phyloP scores from a whole-genome alignment of 1,140 invertebrate species.

The Drosophila oshimai region DNA sequence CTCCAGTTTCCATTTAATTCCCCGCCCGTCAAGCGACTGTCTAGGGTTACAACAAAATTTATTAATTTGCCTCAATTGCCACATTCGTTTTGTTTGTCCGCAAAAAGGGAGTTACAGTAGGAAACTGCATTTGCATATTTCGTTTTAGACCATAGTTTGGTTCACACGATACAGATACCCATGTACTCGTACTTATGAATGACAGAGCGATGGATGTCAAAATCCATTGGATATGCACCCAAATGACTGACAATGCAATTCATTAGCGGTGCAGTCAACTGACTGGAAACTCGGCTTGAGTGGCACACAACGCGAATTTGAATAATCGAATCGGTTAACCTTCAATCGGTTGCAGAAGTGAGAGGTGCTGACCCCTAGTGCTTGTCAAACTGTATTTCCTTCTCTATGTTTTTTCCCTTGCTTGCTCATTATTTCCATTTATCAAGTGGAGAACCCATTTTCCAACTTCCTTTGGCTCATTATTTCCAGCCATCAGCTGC shows the following conservation, averaged over 20 bases:
- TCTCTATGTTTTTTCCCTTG: neutral
- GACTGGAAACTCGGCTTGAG: constrained; percentile 45
- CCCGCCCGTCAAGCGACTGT: neutral
- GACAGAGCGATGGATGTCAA: constrained; percentile 45
- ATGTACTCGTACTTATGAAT: constrained; percentile 1
- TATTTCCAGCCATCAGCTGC: constrained; percentile 35
- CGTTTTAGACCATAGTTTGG: constrained; percentile 22
- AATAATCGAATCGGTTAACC: constrained; percentile 41
- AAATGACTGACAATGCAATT: constrained; percentile 70
- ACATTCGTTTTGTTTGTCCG: constrained; percentile 46
- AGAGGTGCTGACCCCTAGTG: neutral
- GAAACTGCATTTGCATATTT: constrained; percentile 50
- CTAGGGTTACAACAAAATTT: constrained; percentile 61
- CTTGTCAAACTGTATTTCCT: neutral
- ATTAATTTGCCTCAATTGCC: constrained; percentile 64
- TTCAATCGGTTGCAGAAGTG: constrained; percentile 38
- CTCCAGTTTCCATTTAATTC: constrained; percentile 43
- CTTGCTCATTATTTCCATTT: constrained; percentile 14
- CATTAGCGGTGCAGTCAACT: constrained; percentile 53
- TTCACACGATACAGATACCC: constrained; percentile 54
- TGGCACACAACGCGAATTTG: constrained; percentile 25
- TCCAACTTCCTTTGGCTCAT: constrained; percentile 16
- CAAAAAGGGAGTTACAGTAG: constrained; percentile 15
- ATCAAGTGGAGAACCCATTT: neutral
- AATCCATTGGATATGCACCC: constrained; percentile 61